Conservation (phyloP, 2,888 invertebrate species). For the Drosophila diplacantha region DNA sequence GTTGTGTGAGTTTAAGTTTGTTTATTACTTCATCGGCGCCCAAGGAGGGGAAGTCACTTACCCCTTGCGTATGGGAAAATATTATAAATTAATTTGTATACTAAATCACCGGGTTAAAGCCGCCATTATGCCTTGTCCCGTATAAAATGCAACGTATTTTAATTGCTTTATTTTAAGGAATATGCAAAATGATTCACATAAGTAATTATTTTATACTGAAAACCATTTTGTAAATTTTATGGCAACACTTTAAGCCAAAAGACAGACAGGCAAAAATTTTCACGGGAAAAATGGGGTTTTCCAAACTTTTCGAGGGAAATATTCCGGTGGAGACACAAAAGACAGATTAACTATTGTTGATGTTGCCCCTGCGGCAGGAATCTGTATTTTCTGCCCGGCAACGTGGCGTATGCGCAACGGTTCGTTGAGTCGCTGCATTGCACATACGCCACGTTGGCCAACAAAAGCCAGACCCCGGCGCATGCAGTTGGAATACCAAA, state of each 20-base stretch:
- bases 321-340: conserved; percentile 45
- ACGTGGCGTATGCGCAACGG: conserved; percentile 57
- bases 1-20: neutral
- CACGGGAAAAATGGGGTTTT: neutral
- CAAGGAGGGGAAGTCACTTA: neutral
- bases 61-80: neutral
- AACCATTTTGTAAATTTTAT: conserved; percentile 16
- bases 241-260: conserved; percentile 2
- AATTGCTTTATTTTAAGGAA: conserved; percentile 23
- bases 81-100: neutral
- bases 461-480: conserved; percentile 9
- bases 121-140: conserved; percentile 25
- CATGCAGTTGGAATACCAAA: conserved; percentile 38
- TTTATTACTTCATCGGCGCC: neutral
- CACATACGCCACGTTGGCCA: conserved; percentile 44
- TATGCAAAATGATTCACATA: conserved; percentile 3
- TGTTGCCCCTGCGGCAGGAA: conserved; percentile 41
- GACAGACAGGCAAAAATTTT: conserved; percentile 9
- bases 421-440: conserved; percentile 22
- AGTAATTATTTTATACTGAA: conserved; percentile 14
- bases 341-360: conserved; percentile 58
- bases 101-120: conserved; percentile 20
- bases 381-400: conserved; percentile 43
- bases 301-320: conserved; percentile 17
- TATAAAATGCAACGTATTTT: conserved; percentile 20